These are phyloP conservation scores for Rhagoletis pomonella DNA, from an alignment of 1,140 invertebrate species.

Conservation along the genomic window DNA sequence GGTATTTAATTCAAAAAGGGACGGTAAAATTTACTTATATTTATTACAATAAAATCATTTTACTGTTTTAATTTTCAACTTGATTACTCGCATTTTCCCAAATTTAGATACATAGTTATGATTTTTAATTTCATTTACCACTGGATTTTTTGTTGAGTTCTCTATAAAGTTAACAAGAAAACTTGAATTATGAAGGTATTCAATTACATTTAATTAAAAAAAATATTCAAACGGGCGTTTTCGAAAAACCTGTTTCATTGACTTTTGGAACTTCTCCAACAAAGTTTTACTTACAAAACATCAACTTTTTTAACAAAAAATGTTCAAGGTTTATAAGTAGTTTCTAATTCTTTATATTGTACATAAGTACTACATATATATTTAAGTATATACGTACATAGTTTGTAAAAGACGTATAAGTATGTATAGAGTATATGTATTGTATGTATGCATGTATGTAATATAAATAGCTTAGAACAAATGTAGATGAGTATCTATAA, in stretches of 20 bases:
- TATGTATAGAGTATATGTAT: not conserved
- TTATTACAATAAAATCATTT: slow-evolving; percentile 34
- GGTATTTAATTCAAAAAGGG: slow-evolving; percentile 41
- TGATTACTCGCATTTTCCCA: not conserved
- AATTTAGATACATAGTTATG: not conserved
- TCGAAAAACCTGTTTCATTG: no score
- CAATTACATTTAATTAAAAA: not conserved
- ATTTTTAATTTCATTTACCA: not conserved
- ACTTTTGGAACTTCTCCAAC: no score
- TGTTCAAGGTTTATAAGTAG: not conserved
- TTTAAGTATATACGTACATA: no score
- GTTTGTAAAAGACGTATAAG: not conserved
- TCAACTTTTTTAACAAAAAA: not conserved
- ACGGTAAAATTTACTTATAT: slow-evolving; percentile 46
- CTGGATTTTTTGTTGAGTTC: not conserved
- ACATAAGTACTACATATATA: no score
- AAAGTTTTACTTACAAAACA: not conserved
- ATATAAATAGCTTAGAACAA: not conserved
- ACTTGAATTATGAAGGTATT: not conserved
- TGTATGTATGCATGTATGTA: no score
- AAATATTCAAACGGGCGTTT: no score
- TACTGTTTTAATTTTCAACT: slow-evolving; percentile 8
- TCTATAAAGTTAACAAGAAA: not conserved
- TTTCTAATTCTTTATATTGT: no score
- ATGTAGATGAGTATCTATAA: not conserved